phyloP scores from a whole-genome alignment of 2,113 vertebrate species.

The Narcine bancroftii region DNA sequence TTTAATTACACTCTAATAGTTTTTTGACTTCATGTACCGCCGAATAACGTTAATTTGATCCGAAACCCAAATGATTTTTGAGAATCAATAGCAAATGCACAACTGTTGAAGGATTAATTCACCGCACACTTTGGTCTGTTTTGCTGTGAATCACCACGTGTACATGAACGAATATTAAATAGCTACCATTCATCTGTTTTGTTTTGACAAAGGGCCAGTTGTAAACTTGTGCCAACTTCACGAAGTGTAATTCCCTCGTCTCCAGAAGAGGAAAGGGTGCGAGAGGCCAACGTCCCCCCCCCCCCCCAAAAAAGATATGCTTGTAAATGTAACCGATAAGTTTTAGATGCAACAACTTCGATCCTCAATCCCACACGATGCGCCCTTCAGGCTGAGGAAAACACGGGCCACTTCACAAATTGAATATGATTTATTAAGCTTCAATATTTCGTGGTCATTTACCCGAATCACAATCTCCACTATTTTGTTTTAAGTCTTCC shows the following conservation, averaged over 20 bases:
- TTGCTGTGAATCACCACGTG: not conserved
- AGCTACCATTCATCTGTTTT: not conserved
- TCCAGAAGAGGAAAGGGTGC: not conserved
- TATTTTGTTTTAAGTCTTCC: not conserved
- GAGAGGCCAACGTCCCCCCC: too few species aligned
- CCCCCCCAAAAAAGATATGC: too few species aligned
- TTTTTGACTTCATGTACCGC: not conserved
- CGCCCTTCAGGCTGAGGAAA: not conserved
- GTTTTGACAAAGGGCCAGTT: not conserved
- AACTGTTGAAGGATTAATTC: not conserved
- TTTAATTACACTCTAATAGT: not conserved
- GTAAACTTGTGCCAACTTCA: too few species aligned
- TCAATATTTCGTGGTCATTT: not conserved
- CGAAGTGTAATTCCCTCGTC: not conserved
- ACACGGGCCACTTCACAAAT: not conserved
- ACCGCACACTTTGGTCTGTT: not conserved
- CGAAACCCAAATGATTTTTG: not conserved
- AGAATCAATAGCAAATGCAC: not conserved
- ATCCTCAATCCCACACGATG: not conserved
- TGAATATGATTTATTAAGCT: too few species aligned
- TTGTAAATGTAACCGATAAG: not conserved
- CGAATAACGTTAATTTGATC: not conserved
- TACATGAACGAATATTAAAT: not conserved
- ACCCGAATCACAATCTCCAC: not conserved
- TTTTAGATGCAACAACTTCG: not conserved